Base-by-base conservation (phyloP, 2,797 vertebrate genomes). In the Manis pentadactyla region DNA sequence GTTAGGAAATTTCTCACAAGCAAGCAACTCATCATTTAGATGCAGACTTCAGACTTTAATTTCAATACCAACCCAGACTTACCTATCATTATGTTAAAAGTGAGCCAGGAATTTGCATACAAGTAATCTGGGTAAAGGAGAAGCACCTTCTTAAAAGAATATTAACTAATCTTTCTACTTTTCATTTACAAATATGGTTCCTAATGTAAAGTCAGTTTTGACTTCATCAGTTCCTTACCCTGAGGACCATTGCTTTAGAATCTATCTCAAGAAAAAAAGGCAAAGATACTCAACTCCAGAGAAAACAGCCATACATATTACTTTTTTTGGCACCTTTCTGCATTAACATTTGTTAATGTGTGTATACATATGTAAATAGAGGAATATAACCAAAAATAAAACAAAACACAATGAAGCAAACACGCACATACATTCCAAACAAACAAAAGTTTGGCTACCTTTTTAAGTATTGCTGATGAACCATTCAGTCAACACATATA, bases 1-100 rank as follows among this genome's bases (percentile, higher is more conserved):
- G 97, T 68, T 87, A 97, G 91, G 97, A 98, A 97, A 98, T 94
- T 94, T 98, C 97, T 98, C 95, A 97, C 94, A 98, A 98, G 97
- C 90, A 97, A 97, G 89, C 29, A 96, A 95, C 71, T 97, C 0
- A 14, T 63, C 39, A 98, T 98, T 98, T 95, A 94, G 69, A 97
- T 17, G 95, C 96, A 98, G 97, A 97, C 96, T 98, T 94, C 73
- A 97, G 97, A 98, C 97, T 98, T 96, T 93, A 98, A 97, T 98
- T 98, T 94, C 94, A 92, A 95, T 96, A 88, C 73, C 84, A 93
- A 63, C 73, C 84, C 73, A 97, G 97, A 94, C 75, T 95, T 57
- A 59, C 37, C 75, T 94, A 81, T 97, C 78, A 93, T 97, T 89
- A 96, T 93, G 94, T 91, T 93, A 86, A 85, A 94, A 94, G 69